Conservation (phyloP, 2,888 invertebrate genomes). For the Orthosia gracilis region DNA sequence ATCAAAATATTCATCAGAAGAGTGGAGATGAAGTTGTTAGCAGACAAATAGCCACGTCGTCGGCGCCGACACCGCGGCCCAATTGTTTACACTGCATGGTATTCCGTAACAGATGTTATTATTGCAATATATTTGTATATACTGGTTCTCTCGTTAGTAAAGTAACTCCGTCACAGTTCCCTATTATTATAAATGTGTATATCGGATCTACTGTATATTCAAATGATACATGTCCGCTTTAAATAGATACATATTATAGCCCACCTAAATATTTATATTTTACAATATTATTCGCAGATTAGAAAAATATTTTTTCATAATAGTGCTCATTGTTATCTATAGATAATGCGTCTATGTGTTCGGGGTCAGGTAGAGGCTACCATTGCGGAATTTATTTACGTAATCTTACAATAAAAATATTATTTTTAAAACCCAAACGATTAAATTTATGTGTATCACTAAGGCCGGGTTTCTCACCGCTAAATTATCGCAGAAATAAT, state of each 20-base stretch:
- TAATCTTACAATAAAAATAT: constrained; percentile 1
- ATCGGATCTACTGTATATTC: constrained; percentile 79
- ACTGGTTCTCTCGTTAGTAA: constrained; percentile 71
- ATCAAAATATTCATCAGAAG: constrained; percentile 46
- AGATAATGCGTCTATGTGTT: constrained; percentile 62
- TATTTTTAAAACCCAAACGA: constrained; percentile 16
- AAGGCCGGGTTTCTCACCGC: too few relatives aligned
- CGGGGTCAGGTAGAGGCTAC: constrained; percentile 47
- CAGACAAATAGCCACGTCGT: constrained; percentile 41
- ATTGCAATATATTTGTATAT: constrained; percentile 64
- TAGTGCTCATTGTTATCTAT: constrained; percentile 83
- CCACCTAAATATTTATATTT: constrained; percentile 85
- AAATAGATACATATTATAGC: constrained; percentile 75
- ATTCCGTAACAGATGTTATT: constrained; percentile 52
- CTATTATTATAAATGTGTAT: constrained; percentile 71
- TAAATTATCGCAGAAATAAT: too few relatives aligned
- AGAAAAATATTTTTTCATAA: constrained; percentile 88
- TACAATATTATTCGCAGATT: constrained; percentile 86
- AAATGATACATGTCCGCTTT: constrained; percentile 78
- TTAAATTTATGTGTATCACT: constrained; percentile 28
- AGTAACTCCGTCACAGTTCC: constrained; percentile 77
- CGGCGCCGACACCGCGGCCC: constrained; percentile 43
- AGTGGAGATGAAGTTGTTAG: constrained; percentile 33
- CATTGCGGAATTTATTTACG: constrained; percentile 5
- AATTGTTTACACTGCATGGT: constrained; percentile 48